A percentile compares a stretch with the other conserved stretches of the same genome.
Conservation (phyloP, 2,797 vertebrate genomes). For the Holocentrus rufus region DNA sequence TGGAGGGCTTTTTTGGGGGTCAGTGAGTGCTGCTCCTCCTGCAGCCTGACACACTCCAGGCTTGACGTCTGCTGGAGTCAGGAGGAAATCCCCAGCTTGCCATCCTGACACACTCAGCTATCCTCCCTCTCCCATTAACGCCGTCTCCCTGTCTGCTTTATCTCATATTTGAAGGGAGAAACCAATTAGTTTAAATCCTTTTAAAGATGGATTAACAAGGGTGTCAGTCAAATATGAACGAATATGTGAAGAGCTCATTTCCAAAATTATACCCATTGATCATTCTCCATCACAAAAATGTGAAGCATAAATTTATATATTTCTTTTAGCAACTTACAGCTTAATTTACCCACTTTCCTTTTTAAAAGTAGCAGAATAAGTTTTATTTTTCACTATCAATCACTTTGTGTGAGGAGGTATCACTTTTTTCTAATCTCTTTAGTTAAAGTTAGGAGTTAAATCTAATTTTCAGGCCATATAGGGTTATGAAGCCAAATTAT, state of each 20-base stretch:
- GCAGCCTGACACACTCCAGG: slow-evolving; percentile 57
- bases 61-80: slow-evolving; percentile 53
- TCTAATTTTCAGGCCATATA: too few relatives aligned
- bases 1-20: slow-evolving; percentile 1
- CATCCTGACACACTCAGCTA: slow-evolving; percentile 33
- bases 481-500: too few relatives aligned
- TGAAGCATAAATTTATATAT: neutral
- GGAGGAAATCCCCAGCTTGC: slow-evolving; percentile 51
- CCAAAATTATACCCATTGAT: neutral
- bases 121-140: slow-evolving; percentile 32
- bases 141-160: slow-evolving; percentile 31
- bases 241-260: too few relatives aligned
- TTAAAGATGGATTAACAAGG: neutral
- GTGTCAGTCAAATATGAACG: too few relatives aligned
- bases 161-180: slow-evolving; percentile 6
- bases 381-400: too few relatives aligned
- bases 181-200: neutral
- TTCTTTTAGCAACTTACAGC: too few relatives aligned
- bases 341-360: too few relatives aligned
- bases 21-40: slow-evolving; percentile 14
- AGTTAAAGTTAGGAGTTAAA: too few relatives aligned
- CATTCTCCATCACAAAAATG: neutral
- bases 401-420: too few relatives aligned
- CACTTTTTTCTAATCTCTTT: too few relatives aligned
- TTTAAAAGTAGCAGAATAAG: too few relatives aligned